Base-by-base conservation (phyloP, 2,797 vertebrate genomes). In the Rousettus madagascariensis region DNA sequence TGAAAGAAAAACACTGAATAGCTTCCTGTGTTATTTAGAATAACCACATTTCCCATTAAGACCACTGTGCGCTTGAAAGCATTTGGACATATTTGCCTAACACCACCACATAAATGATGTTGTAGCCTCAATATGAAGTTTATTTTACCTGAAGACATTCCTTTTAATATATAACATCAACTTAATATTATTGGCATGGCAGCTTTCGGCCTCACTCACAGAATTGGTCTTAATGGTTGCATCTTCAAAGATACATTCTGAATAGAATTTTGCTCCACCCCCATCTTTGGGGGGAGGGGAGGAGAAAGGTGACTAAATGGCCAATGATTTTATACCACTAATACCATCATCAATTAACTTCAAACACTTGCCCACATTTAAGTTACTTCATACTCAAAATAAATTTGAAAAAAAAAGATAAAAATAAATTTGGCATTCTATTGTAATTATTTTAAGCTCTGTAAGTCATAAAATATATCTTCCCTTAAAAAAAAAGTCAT, bases 171-270 rank as follows among this genome's bases (percentile, higher is more conserved):
- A 66, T 51, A 91, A 83, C 87, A 90, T 72, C 68, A 78, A 46
- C 38, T 71, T 94, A 36, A 24, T 46, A 68, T 22, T 74, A 84
- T 71, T 66, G 65, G 59, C 83, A 63, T 30, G 57, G 46, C 65
- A 79, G n/a, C 36, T 84, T 86, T 66, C 77, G 74, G 63, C 6
- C 16, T 69, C 51, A 12, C 30, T 17, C 20, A 49, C 8, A 74
- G 89, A 19, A 43, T 10, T 93, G 74, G 49, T 88, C 55, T 88
- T 71, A 66, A 91, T 96, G 72, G 43, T 43, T 93, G 71, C 69
- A 78, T 96, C 84, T 91, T 96, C 90, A 74, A 93, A 59, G 90
- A 65, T 94, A 86, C 94, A 94, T 72, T 80, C 28, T 24, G 49
- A 74, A 53, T 43, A 59, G 13, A 57, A 72, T 41, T 89, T 77